Percentiles rank a stretch among this genome's conserved stretches.
phyloP scores from a whole-genome alignment of 2,797 vertebrate genomes.

The Buceros bicornis region DNA sequence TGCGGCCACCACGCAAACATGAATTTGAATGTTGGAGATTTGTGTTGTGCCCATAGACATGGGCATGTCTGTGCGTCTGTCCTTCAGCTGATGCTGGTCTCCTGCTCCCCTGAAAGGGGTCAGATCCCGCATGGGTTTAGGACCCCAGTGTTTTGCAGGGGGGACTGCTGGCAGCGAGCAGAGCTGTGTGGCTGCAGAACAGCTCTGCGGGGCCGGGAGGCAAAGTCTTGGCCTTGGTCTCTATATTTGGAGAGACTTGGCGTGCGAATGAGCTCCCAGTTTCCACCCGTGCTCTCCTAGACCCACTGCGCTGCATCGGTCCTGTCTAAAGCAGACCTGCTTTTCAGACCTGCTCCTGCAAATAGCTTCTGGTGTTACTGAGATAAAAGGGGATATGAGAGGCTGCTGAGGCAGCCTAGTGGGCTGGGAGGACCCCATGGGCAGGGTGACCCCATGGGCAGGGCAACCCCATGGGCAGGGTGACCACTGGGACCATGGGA shows the following conservation, averaged over 20 bases:
- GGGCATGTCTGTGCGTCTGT: neutral
- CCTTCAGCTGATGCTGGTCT: neutral
- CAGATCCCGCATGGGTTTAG: neutral
- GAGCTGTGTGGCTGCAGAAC: rapidly evolving
- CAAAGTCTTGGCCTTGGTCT: neutral
- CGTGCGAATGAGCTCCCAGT: rapidly evolving
- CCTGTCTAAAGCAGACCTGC: neutral
- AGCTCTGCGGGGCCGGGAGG: neutral
- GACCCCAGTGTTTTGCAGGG: rapidly evolving
- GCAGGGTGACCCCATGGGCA: neutral
- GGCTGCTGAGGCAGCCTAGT: neutral
- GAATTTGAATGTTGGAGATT: neutral
- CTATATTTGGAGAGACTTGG: neutral
- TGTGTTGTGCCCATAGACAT: neutral
- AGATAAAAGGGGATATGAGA: rapidly evolving
- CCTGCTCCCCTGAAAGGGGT: neutral
- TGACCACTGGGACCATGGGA: too few relatives aligned
- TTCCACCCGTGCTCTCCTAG: rapidly evolving
- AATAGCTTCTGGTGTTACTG: neutral
- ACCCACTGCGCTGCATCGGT: neutral
- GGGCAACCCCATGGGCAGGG: neutral
- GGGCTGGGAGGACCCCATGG: neutral
- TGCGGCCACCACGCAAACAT: rapidly evolving
- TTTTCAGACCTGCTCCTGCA: neutral
- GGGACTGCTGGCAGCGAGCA: neutral